A percentile compares a stretch with the other conserved stretches of the same genome.
Conservation (phyloP, 2,888 invertebrate species). For the Monoplex corrugatus region DNA sequence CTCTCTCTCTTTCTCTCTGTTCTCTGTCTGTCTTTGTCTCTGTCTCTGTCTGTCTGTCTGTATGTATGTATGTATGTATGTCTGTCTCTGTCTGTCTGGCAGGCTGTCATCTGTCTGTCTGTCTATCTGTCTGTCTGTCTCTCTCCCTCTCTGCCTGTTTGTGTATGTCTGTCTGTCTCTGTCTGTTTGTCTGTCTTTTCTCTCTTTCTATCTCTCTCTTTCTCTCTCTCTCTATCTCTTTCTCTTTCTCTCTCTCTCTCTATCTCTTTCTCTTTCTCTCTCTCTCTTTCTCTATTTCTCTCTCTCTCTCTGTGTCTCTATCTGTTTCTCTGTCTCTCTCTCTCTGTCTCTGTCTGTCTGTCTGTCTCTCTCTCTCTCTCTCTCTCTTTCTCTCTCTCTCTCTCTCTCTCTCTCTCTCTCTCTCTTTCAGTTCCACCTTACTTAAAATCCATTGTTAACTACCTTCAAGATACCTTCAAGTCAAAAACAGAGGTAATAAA, state of each 20-base stretch:
- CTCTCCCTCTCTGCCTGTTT: too few species aligned
- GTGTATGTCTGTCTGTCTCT: background rate
- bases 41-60: too few species aligned
- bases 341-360: constrained; percentile 44
- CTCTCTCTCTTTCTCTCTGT: too few species aligned
- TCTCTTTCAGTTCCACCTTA: background rate
- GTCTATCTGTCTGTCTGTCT: too few species aligned
- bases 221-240: background rate
- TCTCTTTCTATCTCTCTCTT: background rate
- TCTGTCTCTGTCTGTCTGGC: too few species aligned
- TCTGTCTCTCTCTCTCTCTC: constrained; percentile 40
- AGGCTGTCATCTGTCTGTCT: too few species aligned
- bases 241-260: background rate
- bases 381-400: constrained; percentile 24
- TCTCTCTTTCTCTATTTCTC: constrained; percentile 18
- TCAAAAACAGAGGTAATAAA: too few species aligned
- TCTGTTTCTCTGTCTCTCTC: constrained; percentile 36
- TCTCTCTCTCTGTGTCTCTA: constrained; percentile 39
- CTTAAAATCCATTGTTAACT: too few species aligned
- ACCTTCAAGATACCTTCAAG: too few species aligned
- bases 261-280: background rate
- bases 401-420: constrained; percentile 13
- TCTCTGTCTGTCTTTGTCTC: too few species aligned
- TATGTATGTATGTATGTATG: too few species aligned
- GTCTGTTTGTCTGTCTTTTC: background rate